Evolutionary conservation across 1,140 invertebrate genomes (phyloP).

Genomic region (Leptinotarsa defecta): DNA sequence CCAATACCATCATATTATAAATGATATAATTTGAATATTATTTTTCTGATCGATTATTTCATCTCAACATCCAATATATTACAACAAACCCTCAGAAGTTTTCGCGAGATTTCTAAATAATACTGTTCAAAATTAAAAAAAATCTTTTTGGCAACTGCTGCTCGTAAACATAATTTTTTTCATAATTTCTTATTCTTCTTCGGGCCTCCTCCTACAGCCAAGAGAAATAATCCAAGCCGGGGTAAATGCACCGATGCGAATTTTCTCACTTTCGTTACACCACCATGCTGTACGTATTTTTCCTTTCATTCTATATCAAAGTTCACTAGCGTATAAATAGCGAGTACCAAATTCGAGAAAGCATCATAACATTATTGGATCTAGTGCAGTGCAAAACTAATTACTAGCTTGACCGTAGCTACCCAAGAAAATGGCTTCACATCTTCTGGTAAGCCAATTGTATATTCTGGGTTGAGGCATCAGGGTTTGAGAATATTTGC

Average conservation of each 20-base stretch:
- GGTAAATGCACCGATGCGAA: constrained; percentile 45
- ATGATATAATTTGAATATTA: too few species aligned
- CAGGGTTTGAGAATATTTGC: neutral
- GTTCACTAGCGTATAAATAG: constrained; percentile 47
- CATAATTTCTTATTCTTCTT: neutral
- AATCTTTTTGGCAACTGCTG: neutral
- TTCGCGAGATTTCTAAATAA: too few species aligned
- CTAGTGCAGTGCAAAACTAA: constrained; percentile 45
- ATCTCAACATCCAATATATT: too few species aligned
- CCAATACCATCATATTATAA: too few species aligned
- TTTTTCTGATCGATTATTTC: too few species aligned
- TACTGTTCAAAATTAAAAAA: too few species aligned
- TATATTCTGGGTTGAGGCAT: neutral
- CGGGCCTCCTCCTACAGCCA: neutral
- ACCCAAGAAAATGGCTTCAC: constrained; percentile 43
- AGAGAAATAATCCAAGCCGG: constrained; percentile 18
- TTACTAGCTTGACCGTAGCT: constrained; percentile 35
- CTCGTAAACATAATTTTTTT: neutral
- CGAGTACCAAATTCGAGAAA: constrained; percentile 33
- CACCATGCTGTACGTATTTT: constrained; percentile 36
- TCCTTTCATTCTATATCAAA: constrained; percentile 46
- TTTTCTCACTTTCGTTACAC: constrained; percentile 49
- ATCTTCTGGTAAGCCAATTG: constrained; percentile 42
- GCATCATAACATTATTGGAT: constrained; percentile 42
- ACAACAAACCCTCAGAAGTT: too few species aligned